A percentile compares a stretch with the other conserved stretches of the same genome.
These are phyloP conservation scores for Drosophila malerkotliana DNA, from an alignment of 1,140 invertebrate species.

Conservation along the genomic window DNA sequence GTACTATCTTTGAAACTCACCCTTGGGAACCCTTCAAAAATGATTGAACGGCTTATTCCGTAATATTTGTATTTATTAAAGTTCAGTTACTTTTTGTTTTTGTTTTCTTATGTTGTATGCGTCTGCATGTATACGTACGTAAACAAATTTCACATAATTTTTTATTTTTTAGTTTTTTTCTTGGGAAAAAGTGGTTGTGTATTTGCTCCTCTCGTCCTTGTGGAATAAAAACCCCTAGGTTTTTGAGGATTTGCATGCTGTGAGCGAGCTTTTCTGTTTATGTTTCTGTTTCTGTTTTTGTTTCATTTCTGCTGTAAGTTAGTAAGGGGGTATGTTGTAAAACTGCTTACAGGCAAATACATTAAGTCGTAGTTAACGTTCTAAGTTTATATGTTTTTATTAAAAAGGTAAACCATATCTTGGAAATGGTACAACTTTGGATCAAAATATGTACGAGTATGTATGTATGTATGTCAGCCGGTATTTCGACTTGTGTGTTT, in stretches of 20 bases:
- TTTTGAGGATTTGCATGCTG: slow-evolving; percentile 20
- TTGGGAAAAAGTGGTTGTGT: slow-evolving; percentile 3
- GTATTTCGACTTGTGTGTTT: slow-evolving; percentile 25
- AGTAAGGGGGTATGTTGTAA: slow-evolving; percentile 41
- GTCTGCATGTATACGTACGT: slow-evolving; percentile 68
- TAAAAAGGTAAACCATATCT: slow-evolving; percentile 61
- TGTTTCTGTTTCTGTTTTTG: slow-evolving; percentile 2
- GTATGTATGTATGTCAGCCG: slow-evolving; percentile 15
- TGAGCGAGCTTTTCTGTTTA: slow-evolving; percentile 33
- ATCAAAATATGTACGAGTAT: slow-evolving; percentile 37
- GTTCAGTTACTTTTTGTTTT: slow-evolving; percentile 58
- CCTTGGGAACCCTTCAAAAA: slow-evolving; percentile 18
- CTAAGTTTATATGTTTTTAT: slow-evolving; percentile 53
- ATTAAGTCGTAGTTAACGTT: slow-evolving; percentile 61
- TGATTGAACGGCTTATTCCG: slow-evolving; percentile 51
- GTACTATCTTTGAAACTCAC: neutral
- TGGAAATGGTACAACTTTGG: slow-evolving; percentile 54
- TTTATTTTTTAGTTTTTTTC: neutral
- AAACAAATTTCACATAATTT: slow-evolving; percentile 48
- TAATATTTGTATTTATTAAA: slow-evolving; percentile 76
- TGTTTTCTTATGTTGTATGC: slow-evolving; percentile 59
- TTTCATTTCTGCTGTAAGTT: slow-evolving; percentile 10
- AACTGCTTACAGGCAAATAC: slow-evolving; percentile 52
- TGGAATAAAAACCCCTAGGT: slow-evolving; percentile 45
- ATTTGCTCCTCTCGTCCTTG: slow-evolving; percentile 30